phyloP scores from a whole-genome alignment of 2,888 invertebrate species.

The Liodrosophila aerea region DNA sequence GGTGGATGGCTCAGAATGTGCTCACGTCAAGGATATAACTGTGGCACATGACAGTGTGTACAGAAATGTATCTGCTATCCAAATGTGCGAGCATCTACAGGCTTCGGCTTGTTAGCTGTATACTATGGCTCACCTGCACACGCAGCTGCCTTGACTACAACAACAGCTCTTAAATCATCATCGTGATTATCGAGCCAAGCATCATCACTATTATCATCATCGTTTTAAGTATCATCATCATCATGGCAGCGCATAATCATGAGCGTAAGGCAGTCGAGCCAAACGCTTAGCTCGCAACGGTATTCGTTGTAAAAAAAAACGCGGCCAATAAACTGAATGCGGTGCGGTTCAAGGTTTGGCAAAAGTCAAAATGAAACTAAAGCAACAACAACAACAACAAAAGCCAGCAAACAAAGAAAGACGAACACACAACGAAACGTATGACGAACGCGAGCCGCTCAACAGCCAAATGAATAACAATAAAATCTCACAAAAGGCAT shows the following conservation, averaged over 20 bases:
- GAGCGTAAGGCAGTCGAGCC: constrained; percentile 37
- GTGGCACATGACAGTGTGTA: constrained; percentile 30
- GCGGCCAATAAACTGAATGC: constrained; percentile 80
- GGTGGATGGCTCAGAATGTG: constrained; percentile 15
- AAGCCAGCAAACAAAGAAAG: constrained; percentile 24
- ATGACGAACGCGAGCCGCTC: constrained; percentile 48
- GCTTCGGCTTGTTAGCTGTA: no score
- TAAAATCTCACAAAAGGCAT: constrained; percentile 76
- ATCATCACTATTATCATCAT: constrained; percentile 24
- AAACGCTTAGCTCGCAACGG: constrained; percentile 66
- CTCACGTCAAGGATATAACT: constrained; percentile 1
- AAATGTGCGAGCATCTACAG: constrained; percentile 5
- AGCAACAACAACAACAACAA: constrained; percentile 57
- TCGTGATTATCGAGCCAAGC: constrained; percentile 18
- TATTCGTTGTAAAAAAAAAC: constrained; percentile 81
- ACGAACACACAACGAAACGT: constrained; percentile 31
- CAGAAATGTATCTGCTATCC: constrained; percentile 6
- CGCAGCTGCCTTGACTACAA: constrained; percentile 18
- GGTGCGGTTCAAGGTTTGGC: constrained; percentile 80
- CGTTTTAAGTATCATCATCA: constrained; percentile 32
- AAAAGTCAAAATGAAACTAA: constrained; percentile 77
- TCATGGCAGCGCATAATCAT: constrained; percentile 13
- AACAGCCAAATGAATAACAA: constrained; percentile 69
- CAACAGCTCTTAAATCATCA: constrained; percentile 21
- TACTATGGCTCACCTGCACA: not conserved